A percentile compares a stretch with the other conserved stretches of the same genome.
Conservation (phyloP, 2,888 invertebrate genomes). For the Kuschelorhynchus macadamiae region DNA sequence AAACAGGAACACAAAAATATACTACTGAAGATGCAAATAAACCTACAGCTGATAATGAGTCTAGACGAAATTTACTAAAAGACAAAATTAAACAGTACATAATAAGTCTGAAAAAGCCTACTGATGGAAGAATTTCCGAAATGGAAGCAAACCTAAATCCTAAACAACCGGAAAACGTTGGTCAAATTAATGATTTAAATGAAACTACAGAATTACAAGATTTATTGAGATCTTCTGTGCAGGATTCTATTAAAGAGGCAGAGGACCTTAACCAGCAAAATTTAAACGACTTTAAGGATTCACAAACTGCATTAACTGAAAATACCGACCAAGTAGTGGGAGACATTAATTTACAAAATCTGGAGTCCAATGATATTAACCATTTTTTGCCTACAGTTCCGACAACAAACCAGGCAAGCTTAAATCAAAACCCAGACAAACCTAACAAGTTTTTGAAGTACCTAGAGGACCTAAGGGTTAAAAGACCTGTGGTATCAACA, state of each 20-base stretch:
- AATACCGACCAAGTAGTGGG: constrained; percentile 9
- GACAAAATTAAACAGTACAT: constrained; percentile 24
- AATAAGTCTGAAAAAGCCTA: constrained; percentile 22
- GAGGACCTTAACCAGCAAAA: too few relatives aligned
- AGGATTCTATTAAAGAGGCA: constrained; percentile 13
- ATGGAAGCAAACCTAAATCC: too few relatives aligned
- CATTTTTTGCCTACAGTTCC: constrained; percentile 17
- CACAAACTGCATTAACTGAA: too few relatives aligned
- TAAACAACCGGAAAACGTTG: too few relatives aligned
- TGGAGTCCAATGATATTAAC: not conserved
- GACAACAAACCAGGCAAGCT: not conserved
- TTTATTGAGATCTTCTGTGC: too few relatives aligned
- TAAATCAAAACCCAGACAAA: not conserved
- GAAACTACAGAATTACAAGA: too few relatives aligned
- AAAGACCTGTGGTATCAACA: constrained; percentile 4
- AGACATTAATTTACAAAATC: not conserved
- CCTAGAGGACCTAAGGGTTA: constrained; percentile 11
- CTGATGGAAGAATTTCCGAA: not conserved
- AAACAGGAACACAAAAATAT: too few relatives aligned
- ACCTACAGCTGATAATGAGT: not conserved
- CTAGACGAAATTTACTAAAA: constrained; percentile 15
- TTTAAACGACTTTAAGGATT: too few relatives aligned
- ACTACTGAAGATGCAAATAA: not conserved
- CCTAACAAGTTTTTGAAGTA: constrained; percentile 28
- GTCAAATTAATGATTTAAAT: too few relatives aligned